phyloP scores from a whole-genome alignment of 2,113 vertebrate genomes.

The Platysteira castanea region DNA sequence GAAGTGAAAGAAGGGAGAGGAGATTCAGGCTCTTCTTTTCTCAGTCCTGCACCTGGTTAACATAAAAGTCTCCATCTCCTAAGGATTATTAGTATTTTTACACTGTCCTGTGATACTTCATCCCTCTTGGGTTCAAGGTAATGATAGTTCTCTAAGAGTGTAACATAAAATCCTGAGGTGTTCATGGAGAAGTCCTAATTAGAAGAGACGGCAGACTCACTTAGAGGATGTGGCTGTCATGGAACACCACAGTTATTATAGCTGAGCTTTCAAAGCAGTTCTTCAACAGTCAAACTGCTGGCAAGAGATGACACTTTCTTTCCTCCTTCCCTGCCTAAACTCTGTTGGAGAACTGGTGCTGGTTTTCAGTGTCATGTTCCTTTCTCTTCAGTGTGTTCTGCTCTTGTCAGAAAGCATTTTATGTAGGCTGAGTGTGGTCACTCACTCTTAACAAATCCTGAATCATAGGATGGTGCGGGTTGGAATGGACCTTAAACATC shows the following conservation, averaged over 20 bases:
- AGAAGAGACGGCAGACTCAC: background rate
- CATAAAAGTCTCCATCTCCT: background rate
- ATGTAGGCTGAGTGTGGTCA: background rate
- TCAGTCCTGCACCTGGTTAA: background rate
- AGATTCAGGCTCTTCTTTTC: background rate
- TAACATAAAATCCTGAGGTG: background rate
- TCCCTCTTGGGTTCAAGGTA: background rate
- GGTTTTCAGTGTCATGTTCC: background rate
- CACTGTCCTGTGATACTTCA: background rate
- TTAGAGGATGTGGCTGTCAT: background rate
- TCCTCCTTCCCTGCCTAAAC: background rate
- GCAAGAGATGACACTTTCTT: background rate
- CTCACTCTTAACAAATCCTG: background rate
- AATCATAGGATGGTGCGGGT: background rate
- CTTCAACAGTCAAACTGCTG: background rate
- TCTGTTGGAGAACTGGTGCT: background rate
- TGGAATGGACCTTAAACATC: background rate
- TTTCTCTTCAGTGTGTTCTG: background rate
- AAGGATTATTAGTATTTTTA: background rate
- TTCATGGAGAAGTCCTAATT: background rate
- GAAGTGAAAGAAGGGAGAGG: background rate
- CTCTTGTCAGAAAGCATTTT: background rate
- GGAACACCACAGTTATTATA: background rate
- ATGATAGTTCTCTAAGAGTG: background rate
- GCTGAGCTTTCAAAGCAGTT: background rate